These are phyloP conservation scores for Phoxinus dragarum DNA, from an alignment of 2,797 vertebrate genomes.

Conservation along the genomic window DNA sequence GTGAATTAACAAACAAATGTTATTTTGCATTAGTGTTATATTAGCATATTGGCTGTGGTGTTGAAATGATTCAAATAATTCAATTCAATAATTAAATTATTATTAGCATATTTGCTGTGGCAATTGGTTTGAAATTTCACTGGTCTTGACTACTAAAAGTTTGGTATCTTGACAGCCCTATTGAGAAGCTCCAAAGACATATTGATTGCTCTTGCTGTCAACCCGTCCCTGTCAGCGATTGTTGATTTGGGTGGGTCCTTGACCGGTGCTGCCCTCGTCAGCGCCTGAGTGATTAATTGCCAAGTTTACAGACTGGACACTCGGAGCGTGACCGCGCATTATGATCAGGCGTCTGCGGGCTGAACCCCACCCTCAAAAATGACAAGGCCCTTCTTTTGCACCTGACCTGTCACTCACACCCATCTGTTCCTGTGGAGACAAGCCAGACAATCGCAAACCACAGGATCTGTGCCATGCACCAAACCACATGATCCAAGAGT, in stretches of 20 bases:
- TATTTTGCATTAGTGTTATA: not conserved
- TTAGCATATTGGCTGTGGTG: not conserved
- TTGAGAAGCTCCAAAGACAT: not conserved
- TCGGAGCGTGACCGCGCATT: conserved; percentile 24
- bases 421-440: conserved; percentile 37
- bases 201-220: conserved; percentile 41
- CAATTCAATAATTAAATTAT: not conserved
- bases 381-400: conserved; percentile 31
- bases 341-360: not conserved
- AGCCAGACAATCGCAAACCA: conserved; percentile 18
- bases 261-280: conserved; percentile 12
- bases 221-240: not conserved
- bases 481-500: conserved; percentile 33
- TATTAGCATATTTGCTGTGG: not conserved
- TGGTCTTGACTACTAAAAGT: not conserved
- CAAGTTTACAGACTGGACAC: not conserved
- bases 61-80: not conserved
- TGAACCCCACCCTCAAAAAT: conserved; percentile 22
- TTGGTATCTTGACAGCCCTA: not conserved
- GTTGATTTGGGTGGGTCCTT: conserved; percentile 29
- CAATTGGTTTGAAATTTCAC: not conserved
- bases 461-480: conserved; percentile 15
- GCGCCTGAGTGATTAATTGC: conserved; percentile 23
- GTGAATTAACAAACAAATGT: not conserved
- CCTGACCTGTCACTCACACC: conserved; percentile 51